A percentile compares a stretch with the other conserved stretches of the same genome.
Evolutionary conservation across 2,888 invertebrate species (phyloP).

Genomic region (Arenicola marina): DNA sequence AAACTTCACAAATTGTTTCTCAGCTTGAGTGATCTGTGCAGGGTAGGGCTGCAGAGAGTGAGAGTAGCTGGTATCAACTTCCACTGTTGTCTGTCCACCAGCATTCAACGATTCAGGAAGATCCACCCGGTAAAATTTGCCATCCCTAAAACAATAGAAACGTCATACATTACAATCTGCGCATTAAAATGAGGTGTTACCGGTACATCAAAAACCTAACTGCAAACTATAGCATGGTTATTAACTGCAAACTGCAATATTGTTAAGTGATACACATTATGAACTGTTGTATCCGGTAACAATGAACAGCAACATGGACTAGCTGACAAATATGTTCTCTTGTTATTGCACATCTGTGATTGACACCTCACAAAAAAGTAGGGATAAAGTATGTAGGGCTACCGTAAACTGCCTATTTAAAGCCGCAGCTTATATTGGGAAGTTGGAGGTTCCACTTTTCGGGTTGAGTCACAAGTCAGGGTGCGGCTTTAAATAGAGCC

Average conservation of each 20-base stretch:
- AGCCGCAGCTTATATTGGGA: too few relatives aligned
- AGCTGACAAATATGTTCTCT: too few relatives aligned
- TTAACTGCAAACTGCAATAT: neutral
- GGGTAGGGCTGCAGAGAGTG: conserved; percentile 84
- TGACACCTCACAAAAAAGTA: too few relatives aligned
- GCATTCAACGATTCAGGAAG: conserved; percentile 45
- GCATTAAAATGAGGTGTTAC: neutral
- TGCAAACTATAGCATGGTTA: neutral
- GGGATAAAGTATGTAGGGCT: too few relatives aligned
- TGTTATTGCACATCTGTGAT: too few relatives aligned
- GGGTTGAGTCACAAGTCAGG: too few relatives aligned
- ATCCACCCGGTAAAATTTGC: conserved; percentile 46
- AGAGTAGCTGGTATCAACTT: conserved; percentile 69
- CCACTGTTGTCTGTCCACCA: conserved; percentile 51
- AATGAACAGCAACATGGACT: too few relatives aligned
- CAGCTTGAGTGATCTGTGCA: conserved; percentile 84
- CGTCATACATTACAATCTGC: neutral
- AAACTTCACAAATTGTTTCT: conserved; percentile 90
- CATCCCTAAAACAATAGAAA: conserved; percentile 1
- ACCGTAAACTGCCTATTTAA: too few relatives aligned
- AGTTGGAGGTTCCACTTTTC: too few relatives aligned
- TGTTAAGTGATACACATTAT: neutral
- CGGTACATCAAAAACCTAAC: neutral
- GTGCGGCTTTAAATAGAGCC: too few relatives aligned
- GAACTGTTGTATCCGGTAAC: too few relatives aligned